Evolutionary conservation across 2,888 invertebrate genomes (phyloP).

Genomic region (Punctoribates punctum): DNA sequence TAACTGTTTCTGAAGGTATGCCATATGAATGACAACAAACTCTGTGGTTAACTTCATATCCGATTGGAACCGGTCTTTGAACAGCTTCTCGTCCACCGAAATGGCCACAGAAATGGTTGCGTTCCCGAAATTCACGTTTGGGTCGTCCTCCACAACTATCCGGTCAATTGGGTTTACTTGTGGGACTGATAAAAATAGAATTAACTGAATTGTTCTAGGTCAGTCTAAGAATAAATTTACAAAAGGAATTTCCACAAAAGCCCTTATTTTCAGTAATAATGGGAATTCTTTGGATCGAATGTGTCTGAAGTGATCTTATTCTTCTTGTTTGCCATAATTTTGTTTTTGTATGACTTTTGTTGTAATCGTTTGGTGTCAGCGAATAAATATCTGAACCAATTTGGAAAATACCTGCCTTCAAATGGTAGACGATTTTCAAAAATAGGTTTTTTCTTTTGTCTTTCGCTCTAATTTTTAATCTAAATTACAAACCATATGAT

Average conservation of each 20-base stretch:
- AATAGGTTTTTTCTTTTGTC: neutral
- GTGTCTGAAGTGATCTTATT: neutral
- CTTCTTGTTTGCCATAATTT: neutral
- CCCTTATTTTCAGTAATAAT: neutral
- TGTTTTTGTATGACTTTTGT: neutral
- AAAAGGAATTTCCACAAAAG: slow-evolving; percentile 2
- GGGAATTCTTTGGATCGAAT: neutral
- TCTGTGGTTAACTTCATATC: neutral
- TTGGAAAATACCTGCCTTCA: slow-evolving; percentile 1
- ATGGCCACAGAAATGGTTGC: neutral
- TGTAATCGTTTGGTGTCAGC: neutral
- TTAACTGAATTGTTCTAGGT: neutral
- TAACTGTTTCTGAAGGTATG: neutral
- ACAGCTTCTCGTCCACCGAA: neutral
- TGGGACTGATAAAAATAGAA: neutral
- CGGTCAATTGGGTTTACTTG: neutral
- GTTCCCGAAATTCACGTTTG: neutral
- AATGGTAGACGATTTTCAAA: neutral
- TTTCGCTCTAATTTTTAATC: neutral
- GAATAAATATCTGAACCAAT: neutral
- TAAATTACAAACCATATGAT: neutral
- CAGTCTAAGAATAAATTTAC: neutral
- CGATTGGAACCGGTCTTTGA: neutral
- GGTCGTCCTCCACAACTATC: neutral
- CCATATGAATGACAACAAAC: slow-evolving; percentile 10